These are phyloP conservation scores for Julus scanicus DNA, from an alignment of 2,888 invertebrate genomes.

Conservation along the genomic window DNA sequence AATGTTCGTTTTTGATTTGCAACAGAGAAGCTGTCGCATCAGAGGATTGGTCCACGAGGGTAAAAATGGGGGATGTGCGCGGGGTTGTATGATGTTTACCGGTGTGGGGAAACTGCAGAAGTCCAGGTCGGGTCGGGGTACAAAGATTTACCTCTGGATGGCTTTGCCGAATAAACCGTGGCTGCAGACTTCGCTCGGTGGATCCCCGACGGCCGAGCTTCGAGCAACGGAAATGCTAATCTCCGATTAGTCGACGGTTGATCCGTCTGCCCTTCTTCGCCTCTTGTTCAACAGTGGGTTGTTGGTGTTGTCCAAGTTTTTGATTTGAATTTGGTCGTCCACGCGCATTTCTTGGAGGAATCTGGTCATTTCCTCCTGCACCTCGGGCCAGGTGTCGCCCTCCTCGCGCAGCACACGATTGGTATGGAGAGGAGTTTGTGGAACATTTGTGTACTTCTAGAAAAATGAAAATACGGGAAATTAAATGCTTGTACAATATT, in stretches of 20 bases:
- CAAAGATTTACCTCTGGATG: neutral
- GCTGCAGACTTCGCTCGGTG: neutral
- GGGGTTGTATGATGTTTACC: neutral
- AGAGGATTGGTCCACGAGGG: slow-evolving; percentile 27
- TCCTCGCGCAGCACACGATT: slow-evolving; percentile 88
- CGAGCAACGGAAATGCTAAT: neutral
- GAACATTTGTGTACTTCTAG: slow-evolving; percentile 84
- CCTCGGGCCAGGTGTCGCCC: slow-evolving; percentile 94
- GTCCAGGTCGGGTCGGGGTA: neutral
- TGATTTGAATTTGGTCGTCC: slow-evolving; percentile 94
- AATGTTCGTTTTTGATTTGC: neutral
- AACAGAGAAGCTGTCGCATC: neutral
- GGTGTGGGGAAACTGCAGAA: neutral
- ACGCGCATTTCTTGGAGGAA: slow-evolving; percentile 98
- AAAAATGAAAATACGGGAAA: slow-evolving; percentile 58
- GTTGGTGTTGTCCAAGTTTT: slow-evolving; percentile 90
- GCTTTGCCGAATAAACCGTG: neutral
- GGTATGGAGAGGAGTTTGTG: slow-evolving; percentile 94
- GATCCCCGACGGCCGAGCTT: neutral
- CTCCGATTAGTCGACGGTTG: neutral
- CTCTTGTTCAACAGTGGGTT: slow-evolving; percentile 92
- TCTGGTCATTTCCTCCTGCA: slow-evolving; percentile 96
- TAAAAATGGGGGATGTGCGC: neutral
- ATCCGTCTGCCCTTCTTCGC: slow-evolving; percentile 57
- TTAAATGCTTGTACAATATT: neutral